A percentile compares a stretch with the other conserved stretches of the same genome.
Evolutionary conservation across 2,888 invertebrate genomes (phyloP).

Genomic region (Tortricodes alternella): DNA sequence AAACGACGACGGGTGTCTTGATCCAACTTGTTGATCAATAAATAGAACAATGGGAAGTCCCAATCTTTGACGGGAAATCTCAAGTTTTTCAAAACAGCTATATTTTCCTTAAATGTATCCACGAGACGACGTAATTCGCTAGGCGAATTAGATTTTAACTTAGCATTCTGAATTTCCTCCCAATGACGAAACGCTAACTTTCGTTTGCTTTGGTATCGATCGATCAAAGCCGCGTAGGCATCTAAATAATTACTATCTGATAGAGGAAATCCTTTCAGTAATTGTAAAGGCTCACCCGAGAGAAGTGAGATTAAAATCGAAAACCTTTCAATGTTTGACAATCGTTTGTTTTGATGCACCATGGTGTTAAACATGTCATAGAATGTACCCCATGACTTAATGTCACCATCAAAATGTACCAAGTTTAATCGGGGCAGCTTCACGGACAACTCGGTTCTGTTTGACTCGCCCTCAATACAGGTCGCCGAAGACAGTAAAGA

Average conservation of each 20-base stretch:
- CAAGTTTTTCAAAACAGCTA: constrained; percentile 9
- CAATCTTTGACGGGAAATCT: constrained; percentile 4
- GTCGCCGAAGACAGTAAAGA: neutral
- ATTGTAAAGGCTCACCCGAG: neutral
- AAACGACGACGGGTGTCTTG: constrained; percentile 7
- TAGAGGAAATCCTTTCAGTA: neutral
- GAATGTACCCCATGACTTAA: neutral
- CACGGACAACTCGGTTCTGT: neutral
- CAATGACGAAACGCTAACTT: constrained; percentile 1
- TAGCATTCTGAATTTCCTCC: constrained; percentile 1
- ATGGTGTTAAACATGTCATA: constrained; percentile 5
- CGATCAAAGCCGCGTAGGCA: constrained; percentile 3
- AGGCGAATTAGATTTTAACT: neutral
- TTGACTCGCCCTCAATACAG: neutral
- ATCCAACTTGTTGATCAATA: constrained; percentile 5
- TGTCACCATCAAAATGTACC: neutral
- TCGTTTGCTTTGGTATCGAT: constrained; percentile 2
- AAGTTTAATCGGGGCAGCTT: neutral
- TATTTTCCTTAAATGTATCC: constrained; percentile 1
- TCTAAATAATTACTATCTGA: neutral
- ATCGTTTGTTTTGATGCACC: neutral
- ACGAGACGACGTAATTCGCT: neutral
- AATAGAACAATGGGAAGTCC: constrained; percentile 13
- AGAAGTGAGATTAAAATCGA: constrained; percentile 3
- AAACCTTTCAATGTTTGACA: neutral